Percentiles rank a stretch among this genome's conserved stretches.
Evolutionary conservation across 2,797 vertebrate species (phyloP).

Genomic region (Poliocrania exsul): DNA sequence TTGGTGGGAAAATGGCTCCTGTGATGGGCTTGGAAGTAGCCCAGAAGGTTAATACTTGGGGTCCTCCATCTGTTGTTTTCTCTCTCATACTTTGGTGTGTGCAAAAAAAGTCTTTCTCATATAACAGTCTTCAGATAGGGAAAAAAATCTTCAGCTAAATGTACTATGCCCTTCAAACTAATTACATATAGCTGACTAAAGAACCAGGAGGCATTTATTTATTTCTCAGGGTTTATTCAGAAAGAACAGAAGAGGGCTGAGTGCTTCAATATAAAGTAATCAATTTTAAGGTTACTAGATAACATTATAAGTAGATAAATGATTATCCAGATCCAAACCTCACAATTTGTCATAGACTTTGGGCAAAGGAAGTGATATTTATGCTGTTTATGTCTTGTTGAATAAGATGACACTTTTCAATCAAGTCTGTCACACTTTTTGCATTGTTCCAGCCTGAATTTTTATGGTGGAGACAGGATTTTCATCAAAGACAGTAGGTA

Average conservation of each 20-base stretch:
- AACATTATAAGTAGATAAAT: background rate
- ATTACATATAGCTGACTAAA: background rate
- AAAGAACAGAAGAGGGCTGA: background rate
- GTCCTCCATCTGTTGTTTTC: background rate
- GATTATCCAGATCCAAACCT: background rate
- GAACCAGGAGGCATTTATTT: background rate
- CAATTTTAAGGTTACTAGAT: background rate
- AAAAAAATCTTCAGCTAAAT: background rate
- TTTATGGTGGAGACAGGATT: background rate
- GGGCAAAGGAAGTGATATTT: background rate
- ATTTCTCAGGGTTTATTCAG: background rate
- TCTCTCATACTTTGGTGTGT: background rate
- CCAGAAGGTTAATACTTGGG: background rate
- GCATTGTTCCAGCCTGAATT: background rate
- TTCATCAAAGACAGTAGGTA: background rate
- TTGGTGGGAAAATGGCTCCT: background rate
- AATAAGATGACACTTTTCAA: background rate
- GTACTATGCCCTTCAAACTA: background rate
- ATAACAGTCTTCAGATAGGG: background rate
- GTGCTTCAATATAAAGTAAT: background rate
- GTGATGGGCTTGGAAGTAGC: background rate
- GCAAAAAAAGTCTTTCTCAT: background rate
- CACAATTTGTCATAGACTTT: background rate
- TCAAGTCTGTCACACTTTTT: background rate
- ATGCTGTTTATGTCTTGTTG: background rate